These are phyloP conservation scores for Xylota sylvarum DNA, from an alignment of 2,888 invertebrate genomes.

Conservation along the genomic window DNA sequence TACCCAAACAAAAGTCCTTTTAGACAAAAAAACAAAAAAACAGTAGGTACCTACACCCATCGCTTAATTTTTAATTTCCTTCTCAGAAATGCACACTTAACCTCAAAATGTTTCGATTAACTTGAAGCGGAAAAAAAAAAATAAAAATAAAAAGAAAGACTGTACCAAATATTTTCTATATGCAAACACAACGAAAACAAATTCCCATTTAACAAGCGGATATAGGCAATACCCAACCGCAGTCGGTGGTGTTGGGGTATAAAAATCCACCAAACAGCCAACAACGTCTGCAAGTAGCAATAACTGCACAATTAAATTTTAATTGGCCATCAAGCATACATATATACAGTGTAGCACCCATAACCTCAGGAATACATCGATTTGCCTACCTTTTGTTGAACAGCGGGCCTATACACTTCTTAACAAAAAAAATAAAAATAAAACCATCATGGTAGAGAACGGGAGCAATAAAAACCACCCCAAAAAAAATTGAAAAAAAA, in stretches of 20 bases:
- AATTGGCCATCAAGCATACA: conserved; percentile 69
- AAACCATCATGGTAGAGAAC: background rate
- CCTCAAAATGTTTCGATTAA: conserved; percentile 39
- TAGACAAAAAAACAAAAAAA: background rate
- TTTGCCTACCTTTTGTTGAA: conserved; percentile 29
- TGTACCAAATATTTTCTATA: conserved; percentile 16
- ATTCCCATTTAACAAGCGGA: conserved; percentile 32
- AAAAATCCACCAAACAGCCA: conserved; percentile 5
- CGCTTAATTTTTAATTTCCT: conserved; percentile 33
- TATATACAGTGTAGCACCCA: conserved; percentile 8
- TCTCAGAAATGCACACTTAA: conserved; percentile 47
- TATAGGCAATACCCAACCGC: conserved; percentile 1
- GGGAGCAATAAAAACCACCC: conserved; percentile 35
- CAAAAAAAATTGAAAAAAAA: background rate
- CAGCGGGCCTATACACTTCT: background rate
- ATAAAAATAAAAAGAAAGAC: too few relatives aligned
- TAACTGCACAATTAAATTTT: conserved; percentile 74
- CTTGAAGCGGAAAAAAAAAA: conserved; percentile 1
- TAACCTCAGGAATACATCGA: conserved; percentile 38
- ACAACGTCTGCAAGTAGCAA: conserved; percentile 58
- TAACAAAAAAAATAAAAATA: conserved; percentile 26
- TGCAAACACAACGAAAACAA: conserved; percentile 26
- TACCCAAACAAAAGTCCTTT: background rate
- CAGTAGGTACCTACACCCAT: background rate
- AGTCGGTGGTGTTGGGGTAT: background rate